phyloP scores from a whole-genome alignment of 2,113 vertebrate genomes.

The Scopus umbretta region DNA sequence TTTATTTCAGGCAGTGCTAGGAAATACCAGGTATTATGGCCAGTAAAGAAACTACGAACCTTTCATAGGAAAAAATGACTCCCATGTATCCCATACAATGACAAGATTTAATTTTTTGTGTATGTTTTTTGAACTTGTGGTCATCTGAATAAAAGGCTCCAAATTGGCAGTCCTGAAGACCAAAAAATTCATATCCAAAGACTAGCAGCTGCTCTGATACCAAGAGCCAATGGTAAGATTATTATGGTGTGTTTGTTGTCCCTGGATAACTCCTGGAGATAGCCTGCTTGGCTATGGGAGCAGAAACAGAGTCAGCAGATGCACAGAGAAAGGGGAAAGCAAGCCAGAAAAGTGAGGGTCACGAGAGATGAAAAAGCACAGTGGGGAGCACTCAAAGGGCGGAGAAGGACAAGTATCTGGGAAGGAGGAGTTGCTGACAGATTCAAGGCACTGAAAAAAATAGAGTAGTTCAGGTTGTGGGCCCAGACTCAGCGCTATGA shows the following conservation, averaged over 20 bases:
- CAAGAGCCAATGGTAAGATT: background rate
- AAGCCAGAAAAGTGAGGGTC: background rate
- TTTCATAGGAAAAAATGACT: background rate
- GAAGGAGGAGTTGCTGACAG: background rate
- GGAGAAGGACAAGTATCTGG: background rate
- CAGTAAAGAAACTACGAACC: background rate
- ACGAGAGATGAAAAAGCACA: background rate
- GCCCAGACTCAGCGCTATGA: background rate
- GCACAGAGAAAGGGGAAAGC: background rate
- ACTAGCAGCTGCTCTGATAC: slow-evolving; percentile 7
- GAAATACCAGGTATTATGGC: background rate
- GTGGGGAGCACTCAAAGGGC: background rate
- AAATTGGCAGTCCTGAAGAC: background rate
- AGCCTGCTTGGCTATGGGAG: background rate
- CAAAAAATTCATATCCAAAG: background rate
- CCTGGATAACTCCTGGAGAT: slow-evolving; percentile 4
- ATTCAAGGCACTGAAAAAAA: background rate
- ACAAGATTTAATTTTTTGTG: background rate
- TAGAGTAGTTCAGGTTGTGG: background rate
- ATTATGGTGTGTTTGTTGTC: background rate
- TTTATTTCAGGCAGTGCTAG: background rate
- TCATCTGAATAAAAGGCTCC: background rate
- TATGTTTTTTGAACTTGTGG: background rate
- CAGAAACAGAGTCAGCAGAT: background rate
- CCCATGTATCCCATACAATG: background rate